These are phyloP conservation scores for Dolichotis patagonum DNA, from an alignment of 2,113 vertebrate genomes.

Conservation along the genomic window DNA sequence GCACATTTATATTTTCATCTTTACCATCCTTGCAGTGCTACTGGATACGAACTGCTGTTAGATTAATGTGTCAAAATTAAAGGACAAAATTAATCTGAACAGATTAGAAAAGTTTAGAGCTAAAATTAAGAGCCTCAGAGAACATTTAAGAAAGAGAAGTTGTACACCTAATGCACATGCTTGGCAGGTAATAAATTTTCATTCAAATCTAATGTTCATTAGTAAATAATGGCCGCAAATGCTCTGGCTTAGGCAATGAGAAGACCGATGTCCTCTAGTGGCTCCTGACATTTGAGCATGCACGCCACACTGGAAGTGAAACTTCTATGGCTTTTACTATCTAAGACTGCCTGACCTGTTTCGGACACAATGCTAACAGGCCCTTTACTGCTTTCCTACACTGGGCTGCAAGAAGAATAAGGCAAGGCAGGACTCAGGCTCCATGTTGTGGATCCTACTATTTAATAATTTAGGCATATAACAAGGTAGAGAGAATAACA, in stretches of 20 bases:
- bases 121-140: conserved; percentile 38
- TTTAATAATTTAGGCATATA: conserved; percentile 36
- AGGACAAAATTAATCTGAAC: not conserved
- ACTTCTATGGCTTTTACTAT: not conserved
- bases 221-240: not conserved
- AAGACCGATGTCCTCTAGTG: not conserved
- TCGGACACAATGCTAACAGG: not conserved
- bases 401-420: not conserved
- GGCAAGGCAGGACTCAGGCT: not conserved
- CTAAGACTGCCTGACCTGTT: not conserved
- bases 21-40: not conserved
- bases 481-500: not conserved
- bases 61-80: conserved; percentile 16
- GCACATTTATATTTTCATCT: not conserved
- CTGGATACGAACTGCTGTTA: not conserved
- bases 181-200: conserved; percentile 45
- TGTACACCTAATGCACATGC: not conserved
- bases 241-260: conserved; percentile 13
- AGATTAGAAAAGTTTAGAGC: conserved; percentile 22
- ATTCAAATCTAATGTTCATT: not conserved
- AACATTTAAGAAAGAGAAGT: conserved; percentile 44
- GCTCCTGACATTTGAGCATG: not conserved
- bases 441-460: conserved; percentile 33
- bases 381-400: not conserved
- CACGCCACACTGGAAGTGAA: not conserved